A percentile compares a stretch with the other conserved stretches of the same genome.
Evolutionary conservation across 2,888 invertebrate species (phyloP).

Genomic region (Temnothorax unifasciatus): DNA sequence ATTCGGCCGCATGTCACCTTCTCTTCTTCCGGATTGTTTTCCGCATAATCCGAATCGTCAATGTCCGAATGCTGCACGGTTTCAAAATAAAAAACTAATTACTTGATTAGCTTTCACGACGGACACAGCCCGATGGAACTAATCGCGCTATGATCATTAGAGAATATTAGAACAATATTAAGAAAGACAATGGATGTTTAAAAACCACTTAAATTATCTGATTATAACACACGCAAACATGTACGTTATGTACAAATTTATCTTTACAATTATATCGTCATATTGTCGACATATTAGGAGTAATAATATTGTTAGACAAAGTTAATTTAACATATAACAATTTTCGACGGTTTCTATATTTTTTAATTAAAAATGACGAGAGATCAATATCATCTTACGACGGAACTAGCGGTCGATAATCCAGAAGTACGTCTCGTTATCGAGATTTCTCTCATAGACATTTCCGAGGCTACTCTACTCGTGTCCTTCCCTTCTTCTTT

Average conservation of each 20-base stretch:
- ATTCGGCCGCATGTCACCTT: constrained; percentile 85
- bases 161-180: too few species aligned
- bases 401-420: constrained; percentile 54
- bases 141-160: neutral
- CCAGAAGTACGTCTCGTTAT: constrained; percentile 34
- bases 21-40: constrained; percentile 72
- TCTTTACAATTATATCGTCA: too few species aligned
- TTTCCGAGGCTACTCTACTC: neutral
- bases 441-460: neutral
- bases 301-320: neutral
- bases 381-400: constrained; percentile 49
- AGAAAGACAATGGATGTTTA: neutral
- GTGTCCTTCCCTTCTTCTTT: neutral
- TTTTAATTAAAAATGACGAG: neutral
- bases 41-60: constrained; percentile 54
- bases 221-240: neutral
- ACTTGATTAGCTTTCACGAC: neutral
- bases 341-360: neutral
- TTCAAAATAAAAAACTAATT: neutral
- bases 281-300: too few species aligned
- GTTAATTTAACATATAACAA: neutral
- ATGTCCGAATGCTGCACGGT: constrained; percentile 64
- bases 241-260: too few species aligned
- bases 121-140: neutral
- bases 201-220: neutral